Base-by-base conservation (phyloP, 2,113 vertebrate genomes). In the Labeo catla region DNA sequence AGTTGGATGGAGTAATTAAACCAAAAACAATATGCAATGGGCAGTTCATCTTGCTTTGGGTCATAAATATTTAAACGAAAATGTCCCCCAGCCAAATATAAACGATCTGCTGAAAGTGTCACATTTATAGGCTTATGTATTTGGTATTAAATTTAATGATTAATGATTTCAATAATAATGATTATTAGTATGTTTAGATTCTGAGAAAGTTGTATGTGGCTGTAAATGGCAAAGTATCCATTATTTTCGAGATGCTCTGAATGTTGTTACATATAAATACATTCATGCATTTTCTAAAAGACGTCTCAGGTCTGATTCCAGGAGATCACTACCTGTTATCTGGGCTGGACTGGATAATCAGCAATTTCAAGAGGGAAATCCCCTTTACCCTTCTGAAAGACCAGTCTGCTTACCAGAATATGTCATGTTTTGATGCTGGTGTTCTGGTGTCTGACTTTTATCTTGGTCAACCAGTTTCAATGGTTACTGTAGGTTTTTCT, bases 51-150 rank as follows among this genome's bases (percentile, higher is more conserved):
- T 43, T 12, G 21, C 21, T 74, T 13, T 6, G 43, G 72, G 47
- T 74, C 43, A 74, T 49, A 47, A 11, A 74, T 74, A 74, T n/a
- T 74, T 74, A 36, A 68, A 68, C 65, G n/a, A n/a, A 8, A 49
- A 28, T 23, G 6, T 47, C 72, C 10, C 23, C 2, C 6, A 1
- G 45, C 43, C 72, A 49, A 47, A 74, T 74, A 47, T 47, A 74
- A 74, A 74, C 47, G 1, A n/a, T 49, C 43, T 47, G 43, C 45
- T 49, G 21, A 47, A n/a, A 47, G 49, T 49, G 9, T 5, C 19
- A 12, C n/a, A 49, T 28, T 28, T 28, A 28, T 28, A 28, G 28
- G 28, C 28, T 2, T 28, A 28, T 28, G n/a, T 49, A 15, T 23
- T 49, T 74, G n/a, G 45, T 7, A 13, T 13, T 23, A n/a, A 47